phyloP scores from a whole-genome alignment of 2,888 invertebrate species.

The Pristionchus entomophagus region DNA sequence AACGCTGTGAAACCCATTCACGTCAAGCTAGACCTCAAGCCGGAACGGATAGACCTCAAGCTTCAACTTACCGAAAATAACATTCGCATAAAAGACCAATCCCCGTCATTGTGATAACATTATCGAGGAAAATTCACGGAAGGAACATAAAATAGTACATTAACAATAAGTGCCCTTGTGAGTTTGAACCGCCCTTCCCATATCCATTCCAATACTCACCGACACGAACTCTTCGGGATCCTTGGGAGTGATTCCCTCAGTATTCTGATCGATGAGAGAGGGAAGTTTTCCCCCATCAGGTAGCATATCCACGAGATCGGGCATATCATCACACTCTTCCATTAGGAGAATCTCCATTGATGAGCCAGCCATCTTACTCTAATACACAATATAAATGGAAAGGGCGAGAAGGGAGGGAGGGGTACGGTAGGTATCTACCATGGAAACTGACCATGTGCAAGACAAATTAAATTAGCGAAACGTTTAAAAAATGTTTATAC shows the following conservation, averaged over 20 bases:
- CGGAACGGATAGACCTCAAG: no score
- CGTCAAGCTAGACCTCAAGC: no score
- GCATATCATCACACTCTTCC: conserved; percentile 63
- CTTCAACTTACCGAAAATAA: no score
- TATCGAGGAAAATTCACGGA: neutral
- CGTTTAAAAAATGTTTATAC: neutral
- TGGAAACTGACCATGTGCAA: neutral
- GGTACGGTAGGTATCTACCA: neutral
- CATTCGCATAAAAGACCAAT: no score
- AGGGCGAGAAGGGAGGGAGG: neutral
- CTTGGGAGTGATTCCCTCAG: neutral
- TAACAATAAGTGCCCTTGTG: neutral
- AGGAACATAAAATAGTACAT: no score
- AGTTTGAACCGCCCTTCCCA: neutral
- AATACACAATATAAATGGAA: neutral
- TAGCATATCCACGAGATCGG: conserved; percentile 56
- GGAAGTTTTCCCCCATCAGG: conserved; percentile 48
- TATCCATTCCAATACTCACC: no score
- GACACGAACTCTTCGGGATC: conserved; percentile 27
- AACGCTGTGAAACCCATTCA: no score
- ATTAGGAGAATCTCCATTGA: conserved; percentile 63
- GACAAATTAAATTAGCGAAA: neutral
- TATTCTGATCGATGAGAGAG: conserved; percentile 51
- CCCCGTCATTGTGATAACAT: neutral
- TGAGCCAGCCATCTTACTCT: conserved; percentile 42